A percentile compares a stretch with the other conserved stretches of the same genome.
Evolutionary conservation across 2,888 invertebrate genomes (phyloP).

Genomic region (Melanostoma scalare): DNA sequence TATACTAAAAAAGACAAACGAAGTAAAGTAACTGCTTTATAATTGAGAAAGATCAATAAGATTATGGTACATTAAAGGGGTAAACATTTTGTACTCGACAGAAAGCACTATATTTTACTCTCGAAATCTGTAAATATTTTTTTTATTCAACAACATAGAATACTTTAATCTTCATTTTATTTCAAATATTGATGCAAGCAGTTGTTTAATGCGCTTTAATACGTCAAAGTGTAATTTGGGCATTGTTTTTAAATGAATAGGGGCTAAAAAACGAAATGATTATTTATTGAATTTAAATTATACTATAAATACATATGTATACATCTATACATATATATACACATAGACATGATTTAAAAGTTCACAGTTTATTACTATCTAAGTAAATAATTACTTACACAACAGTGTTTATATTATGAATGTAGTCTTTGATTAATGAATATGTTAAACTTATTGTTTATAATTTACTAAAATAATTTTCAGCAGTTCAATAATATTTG

Average conservation of each 20-base stretch:
- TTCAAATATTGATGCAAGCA: conserved; percentile 1
- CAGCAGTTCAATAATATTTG: conserved; percentile 8
- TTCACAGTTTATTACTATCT: conserved; percentile 37
- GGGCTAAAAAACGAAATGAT: neutral
- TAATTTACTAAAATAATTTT: conserved; percentile 3
- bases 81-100: conserved; percentile 6
- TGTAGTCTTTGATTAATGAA: conserved; percentile 33
- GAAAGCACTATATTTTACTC: conserved; percentile 1
- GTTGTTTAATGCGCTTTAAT: neutral
- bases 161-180: neutral
- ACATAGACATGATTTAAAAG: conserved; percentile 21
- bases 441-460: conserved; percentile 26
- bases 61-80: neutral
- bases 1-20: conserved; percentile 18
- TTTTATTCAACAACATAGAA: conserved; percentile 36
- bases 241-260: conserved; percentile 2
- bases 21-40: conserved; percentile 4
- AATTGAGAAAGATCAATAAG: neutral
- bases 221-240: neutral
- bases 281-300: conserved; percentile 2
- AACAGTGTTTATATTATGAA: conserved; percentile 26
- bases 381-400: conserved; percentile 23
- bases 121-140: conserved; percentile 15
- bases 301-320: conserved; percentile 17
- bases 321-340: conserved; percentile 13